Evolutionary conservation across 1,140 invertebrate species (phyloP), one percentile per base, ranked within the genome.

Genomic region (Mamestra configurata): DNA sequence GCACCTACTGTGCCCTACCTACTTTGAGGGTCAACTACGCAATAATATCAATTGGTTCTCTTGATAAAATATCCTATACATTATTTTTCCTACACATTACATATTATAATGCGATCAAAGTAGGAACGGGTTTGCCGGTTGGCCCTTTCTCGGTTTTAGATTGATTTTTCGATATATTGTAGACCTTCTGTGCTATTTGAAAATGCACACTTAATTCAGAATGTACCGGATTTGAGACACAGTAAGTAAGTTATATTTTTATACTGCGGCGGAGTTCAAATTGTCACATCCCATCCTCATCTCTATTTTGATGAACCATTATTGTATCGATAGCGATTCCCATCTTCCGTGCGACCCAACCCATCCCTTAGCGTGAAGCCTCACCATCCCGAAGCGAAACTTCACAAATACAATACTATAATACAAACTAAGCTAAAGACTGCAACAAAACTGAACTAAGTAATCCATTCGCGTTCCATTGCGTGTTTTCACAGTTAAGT

Each of bases 381-480:
- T 55, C 51, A 20, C 20, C 51, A 22, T 55, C 22, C 20, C 20
- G 40, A 57, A 57, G 53, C 53, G 4, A 4, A 13, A 57, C 53
- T 22, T 27, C 53, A 57, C 53, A 57, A 57, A 57, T 24, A 57
- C 22, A 57, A 20, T 51, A 20, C 27, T 57, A 57, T 57, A 24
- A 57, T 24, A 57, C 24, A 57, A 49, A 57, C 53, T 57, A 57
- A 24, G 18, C 20, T 53, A 53, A 18, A 22, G 20, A 22, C 18
- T 53, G 51, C n/a, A 18, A 51, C 49, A 20, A 20, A 55, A 55
- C 51, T 22, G 51, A 55, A 35, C 27, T 18, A 6, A 15, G 24
- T 35, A 31, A 4, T 35, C 27, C 31, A 10, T 61, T 61, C 15
- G 59, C 59, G 31, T 61, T 61, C 59, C 59, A 61, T 61, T 61